Evolutionary conservation across 2,797 vertebrate genomes (phyloP).

Genomic region (Spea hammondii): DNA sequence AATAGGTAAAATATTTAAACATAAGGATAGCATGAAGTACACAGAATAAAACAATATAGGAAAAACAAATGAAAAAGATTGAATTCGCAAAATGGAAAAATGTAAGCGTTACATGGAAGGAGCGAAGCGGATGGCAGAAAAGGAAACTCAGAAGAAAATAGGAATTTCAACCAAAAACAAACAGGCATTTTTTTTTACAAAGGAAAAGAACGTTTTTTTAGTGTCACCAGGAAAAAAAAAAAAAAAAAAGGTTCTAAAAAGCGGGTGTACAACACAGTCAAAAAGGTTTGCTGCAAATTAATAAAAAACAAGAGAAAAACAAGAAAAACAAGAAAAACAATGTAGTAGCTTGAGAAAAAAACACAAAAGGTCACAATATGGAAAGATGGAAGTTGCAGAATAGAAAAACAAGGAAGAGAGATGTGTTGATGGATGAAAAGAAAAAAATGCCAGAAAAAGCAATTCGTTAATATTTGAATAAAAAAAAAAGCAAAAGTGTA

Average conservation of each 20-base stretch:
- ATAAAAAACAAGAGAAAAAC: no score
- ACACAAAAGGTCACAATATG: no score
- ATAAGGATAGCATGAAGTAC: background rate
- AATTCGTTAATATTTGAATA: background rate
- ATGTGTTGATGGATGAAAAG: background rate
- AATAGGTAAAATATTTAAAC: background rate
- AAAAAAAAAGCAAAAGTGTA: background rate
- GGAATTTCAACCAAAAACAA: background rate
- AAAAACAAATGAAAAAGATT: conserved; percentile 1
- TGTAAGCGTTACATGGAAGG: background rate
- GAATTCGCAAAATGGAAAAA: background rate
- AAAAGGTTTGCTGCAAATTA: background rate
- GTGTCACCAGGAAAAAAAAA: background rate
- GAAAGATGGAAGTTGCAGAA: conserved; percentile 23
- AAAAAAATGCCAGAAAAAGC: background rate
- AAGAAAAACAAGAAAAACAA: conserved; percentile 41
- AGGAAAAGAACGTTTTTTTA: background rate
- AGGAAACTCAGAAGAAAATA: background rate
- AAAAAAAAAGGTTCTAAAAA: background rate
- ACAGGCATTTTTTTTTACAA: background rate
- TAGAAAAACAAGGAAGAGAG: background rate
- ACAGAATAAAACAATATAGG: conserved; percentile 6
- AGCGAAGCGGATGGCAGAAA: background rate
- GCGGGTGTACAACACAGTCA: background rate
- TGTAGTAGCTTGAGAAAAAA: conserved; percentile 60